Conservation (phyloP, 2,888 invertebrate species). For the Zygothrica quintamaculata region DNA sequence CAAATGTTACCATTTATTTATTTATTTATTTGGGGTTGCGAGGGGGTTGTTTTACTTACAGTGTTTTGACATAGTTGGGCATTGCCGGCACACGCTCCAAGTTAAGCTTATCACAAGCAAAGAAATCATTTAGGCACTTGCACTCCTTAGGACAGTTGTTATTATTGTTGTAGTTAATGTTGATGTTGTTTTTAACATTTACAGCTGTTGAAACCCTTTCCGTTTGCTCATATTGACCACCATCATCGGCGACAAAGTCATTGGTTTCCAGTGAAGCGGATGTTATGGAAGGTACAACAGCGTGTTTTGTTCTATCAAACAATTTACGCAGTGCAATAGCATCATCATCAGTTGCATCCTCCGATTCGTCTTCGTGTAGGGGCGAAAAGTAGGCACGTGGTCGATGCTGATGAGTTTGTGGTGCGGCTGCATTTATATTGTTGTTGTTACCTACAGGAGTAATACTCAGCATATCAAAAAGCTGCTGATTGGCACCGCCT, state of each 20-base stretch:
- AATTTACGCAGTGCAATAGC: slow-evolving; percentile 59
- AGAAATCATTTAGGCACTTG: slow-evolving; percentile 89
- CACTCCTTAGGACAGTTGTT: slow-evolving; percentile 88
- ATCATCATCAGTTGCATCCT: slow-evolving; percentile 59
- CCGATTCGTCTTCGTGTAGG: slow-evolving; percentile 60
- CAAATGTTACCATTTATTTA: slow-evolving; percentile 17
- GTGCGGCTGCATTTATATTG: slow-evolving; percentile 34
- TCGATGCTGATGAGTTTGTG: slow-evolving; percentile 51
- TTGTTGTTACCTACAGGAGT: slow-evolving; percentile 31
- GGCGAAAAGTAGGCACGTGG: slow-evolving; percentile 56
- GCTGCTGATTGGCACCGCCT: slow-evolving; percentile 76
- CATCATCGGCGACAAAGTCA: slow-evolving; percentile 82
- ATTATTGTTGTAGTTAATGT: slow-evolving; percentile 45
- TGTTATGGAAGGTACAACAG: slow-evolving; percentile 45
- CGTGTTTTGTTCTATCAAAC: slow-evolving; percentile 48
- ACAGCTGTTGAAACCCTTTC: slow-evolving; percentile 68
- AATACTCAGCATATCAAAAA: slow-evolving; percentile 77
- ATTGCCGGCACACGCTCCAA: slow-evolving; percentile 89
- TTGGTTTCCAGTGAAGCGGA: slow-evolving; percentile 80
- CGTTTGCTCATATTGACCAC: slow-evolving; percentile 81
- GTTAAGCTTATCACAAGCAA: slow-evolving; percentile 90
- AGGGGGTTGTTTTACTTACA: slow-evolving; percentile 86
- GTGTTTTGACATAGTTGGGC: slow-evolving; percentile 90
- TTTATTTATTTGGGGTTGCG: too few relatives aligned
- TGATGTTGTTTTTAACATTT: slow-evolving; percentile 30